phyloP scores from a whole-genome alignment of 30 jellyfish, hydroid and myxozoan species.

The Nemopilema nomurai region DNA sequence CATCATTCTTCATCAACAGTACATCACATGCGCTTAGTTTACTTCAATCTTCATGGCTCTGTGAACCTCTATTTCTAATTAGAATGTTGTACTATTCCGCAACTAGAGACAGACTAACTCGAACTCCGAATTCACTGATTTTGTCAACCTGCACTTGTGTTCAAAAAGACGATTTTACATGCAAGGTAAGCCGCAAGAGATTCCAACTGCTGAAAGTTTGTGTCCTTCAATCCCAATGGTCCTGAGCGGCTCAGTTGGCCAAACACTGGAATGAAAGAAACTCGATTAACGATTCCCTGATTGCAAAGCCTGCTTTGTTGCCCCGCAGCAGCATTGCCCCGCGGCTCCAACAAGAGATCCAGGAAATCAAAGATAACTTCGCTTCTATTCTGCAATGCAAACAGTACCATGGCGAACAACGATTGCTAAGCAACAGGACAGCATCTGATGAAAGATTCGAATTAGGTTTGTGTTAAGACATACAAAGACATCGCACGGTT shows the following conservation, averaged over 20 bases:
- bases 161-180: not conserved
- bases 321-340: too few relatives aligned
- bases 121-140: not conserved
- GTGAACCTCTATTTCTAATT: not conserved
- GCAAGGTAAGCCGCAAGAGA: not conserved
- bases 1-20: not conserved
- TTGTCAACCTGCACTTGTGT: not conserved
- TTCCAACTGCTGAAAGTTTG: not conserved
- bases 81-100: not conserved
- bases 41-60: not conserved
- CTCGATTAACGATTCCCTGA: not conserved
- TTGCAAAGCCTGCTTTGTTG: not conserved
- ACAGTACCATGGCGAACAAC: too few relatives aligned
- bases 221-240: not conserved
- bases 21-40: not conserved
- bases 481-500: too few relatives aligned
- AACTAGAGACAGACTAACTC: not conserved
- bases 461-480: too few relatives aligned
- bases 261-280: not conserved
- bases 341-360: too few relatives aligned
- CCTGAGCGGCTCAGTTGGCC: not conserved
- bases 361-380: too few relatives aligned
- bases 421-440: too few relatives aligned
- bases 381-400: too few relatives aligned
- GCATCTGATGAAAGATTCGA: too few relatives aligned